These are phyloP conservation scores for Rhodinocichla rosea DNA, from an alignment of 2,113 vertebrate genomes.

Conservation along the genomic window DNA sequence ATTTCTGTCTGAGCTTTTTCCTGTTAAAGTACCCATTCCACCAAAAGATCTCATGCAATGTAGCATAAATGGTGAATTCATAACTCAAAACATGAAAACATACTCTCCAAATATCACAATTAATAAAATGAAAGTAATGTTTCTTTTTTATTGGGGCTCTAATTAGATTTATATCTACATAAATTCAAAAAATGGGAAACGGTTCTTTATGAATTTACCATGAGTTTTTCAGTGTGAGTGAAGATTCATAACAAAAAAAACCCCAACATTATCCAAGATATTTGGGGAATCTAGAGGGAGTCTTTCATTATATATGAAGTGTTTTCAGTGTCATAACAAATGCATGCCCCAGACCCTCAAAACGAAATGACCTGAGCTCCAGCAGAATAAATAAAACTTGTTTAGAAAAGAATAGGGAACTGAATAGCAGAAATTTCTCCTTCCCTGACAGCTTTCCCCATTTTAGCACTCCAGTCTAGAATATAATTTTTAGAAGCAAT, in stretches of 20 bases:
- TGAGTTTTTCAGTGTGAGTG: not conserved
- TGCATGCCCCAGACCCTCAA: not conserved
- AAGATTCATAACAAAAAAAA: not conserved
- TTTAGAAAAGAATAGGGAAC: not conserved
- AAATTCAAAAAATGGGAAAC: not conserved
- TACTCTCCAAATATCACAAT: not conserved
- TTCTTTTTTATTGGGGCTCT: not conserved
- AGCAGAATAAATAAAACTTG: not conserved
- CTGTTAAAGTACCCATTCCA: not conserved
- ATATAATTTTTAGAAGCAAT: not conserved
- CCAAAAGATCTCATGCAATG: not conserved
- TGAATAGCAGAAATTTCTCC: slow-evolving; percentile 11
- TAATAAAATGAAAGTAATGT: not conserved
- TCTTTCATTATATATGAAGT: not conserved
- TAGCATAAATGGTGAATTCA: not conserved
- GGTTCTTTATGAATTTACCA: not conserved
- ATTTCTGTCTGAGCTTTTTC: not conserved
- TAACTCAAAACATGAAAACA: not conserved
- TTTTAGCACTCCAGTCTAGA: not conserved
- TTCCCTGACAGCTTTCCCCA: not conserved
- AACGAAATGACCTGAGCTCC: not conserved
- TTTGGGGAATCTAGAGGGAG: not conserved
- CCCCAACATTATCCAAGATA: not conserved
- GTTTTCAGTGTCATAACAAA: not conserved
- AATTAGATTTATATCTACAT: not conserved